Evolutionary conservation across 2,797 vertebrate species (phyloP).

Genomic region (Cheirogaleus major): DNA sequence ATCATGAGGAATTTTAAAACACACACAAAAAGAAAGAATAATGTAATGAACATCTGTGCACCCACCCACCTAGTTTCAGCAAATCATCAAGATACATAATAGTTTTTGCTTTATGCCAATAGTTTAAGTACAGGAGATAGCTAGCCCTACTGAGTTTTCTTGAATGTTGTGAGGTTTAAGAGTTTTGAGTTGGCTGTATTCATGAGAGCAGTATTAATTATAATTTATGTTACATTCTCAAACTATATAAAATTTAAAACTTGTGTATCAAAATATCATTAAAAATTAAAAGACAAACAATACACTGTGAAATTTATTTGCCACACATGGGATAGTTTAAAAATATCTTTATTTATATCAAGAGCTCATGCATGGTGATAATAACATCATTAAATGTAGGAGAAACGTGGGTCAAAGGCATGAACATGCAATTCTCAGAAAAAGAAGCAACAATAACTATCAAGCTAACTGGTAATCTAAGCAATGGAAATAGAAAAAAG

Average conservation of each 20-base stretch:
- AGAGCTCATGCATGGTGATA: neutral
- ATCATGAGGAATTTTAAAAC: neutral
- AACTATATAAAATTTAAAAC: neutral
- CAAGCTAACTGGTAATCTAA: neutral
- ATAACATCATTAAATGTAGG: neutral
- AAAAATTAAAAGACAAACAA: constrained; percentile 12
- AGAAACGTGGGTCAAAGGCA: neutral
- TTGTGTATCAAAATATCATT: neutral
- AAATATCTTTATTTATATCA: constrained; percentile 7
- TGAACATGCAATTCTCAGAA: neutral
- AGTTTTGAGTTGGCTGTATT: neutral
- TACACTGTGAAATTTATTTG: constrained; percentile 14
- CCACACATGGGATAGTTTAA: neutral
- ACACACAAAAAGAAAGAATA: neutral
- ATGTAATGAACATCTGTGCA: neutral
- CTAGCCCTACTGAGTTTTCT: neutral
- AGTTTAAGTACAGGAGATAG: neutral
- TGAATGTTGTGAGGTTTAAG: neutral
- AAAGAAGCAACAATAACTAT: neutral
- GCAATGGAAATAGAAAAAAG: neutral
- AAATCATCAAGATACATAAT: neutral
- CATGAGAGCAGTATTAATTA: neutral
- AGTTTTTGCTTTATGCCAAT: neutral
- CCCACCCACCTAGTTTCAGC: neutral
- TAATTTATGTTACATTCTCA: constrained; percentile 1